Percentiles rank a stretch among this genome's conserved stretches.
Evolutionary conservation across 2,113 vertebrate genomes (phyloP).

Genomic region (Paraplagusia blochii): DNA sequence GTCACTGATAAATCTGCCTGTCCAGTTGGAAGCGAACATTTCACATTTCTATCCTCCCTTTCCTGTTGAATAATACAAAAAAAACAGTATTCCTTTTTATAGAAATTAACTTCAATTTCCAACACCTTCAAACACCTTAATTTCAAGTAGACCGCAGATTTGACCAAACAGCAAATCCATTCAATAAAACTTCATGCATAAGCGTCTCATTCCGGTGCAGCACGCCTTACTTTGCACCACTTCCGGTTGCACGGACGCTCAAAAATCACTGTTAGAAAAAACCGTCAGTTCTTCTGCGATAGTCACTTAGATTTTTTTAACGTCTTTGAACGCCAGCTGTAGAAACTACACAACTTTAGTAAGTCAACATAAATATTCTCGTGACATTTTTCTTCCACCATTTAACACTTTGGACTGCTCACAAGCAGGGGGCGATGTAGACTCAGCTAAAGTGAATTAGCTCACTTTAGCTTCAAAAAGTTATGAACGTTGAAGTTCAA

Average conservation of each 20-base stretch:
- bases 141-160: conserved; percentile 27
- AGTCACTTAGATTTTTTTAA: not conserved
- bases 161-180: conserved; percentile 6
- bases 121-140: not conserved
- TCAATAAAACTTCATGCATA: not conserved
- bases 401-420: not conserved
- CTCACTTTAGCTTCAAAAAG: too few relatives aligned
- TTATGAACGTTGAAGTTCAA: too few relatives aligned
- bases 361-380: not conserved
- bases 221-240: too few relatives aligned
- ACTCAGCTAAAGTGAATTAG: conserved; percentile 6
- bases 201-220: not conserved
- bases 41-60: not conserved
- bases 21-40: too few relatives aligned
- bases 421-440: conserved; percentile 57
- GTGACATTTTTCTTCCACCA: not conserved
- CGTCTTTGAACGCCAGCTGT: not conserved
- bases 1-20: not conserved
- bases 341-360: not conserved
- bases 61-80: too few relatives aligned
- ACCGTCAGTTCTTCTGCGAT: conserved; percentile 3
- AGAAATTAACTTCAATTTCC: not conserved
- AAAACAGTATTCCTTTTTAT: not conserved
- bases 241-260: conserved; percentile 6
- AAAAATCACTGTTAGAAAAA: not conserved